Conservation (phyloP, 1,140 invertebrate genomes). For the Drosophila obscura region DNA sequence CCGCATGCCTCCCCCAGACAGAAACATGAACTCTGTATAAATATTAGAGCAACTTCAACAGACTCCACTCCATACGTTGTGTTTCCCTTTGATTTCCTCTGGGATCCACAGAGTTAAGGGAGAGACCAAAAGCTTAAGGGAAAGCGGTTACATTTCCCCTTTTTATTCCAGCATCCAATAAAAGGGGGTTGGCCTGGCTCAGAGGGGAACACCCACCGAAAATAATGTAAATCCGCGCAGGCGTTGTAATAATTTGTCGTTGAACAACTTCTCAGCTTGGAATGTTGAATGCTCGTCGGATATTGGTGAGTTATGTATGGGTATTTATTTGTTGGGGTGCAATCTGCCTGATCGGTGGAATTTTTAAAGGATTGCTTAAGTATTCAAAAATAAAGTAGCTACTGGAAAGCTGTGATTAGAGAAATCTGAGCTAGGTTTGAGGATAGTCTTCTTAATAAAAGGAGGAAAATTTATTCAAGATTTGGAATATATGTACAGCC, state of each 20-base stretch:
- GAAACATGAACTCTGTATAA: conserved; percentile 63
- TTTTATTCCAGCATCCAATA: conserved; percentile 67
- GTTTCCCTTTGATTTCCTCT: conserved; percentile 75
- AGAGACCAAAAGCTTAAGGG: conserved; percentile 27
- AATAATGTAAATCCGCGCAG: conserved; percentile 73
- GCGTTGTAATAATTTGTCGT: conserved; percentile 62
- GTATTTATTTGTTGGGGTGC: too few relatives aligned
- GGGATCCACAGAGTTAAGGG: conserved; percentile 42
- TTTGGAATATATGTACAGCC: too few relatives aligned
- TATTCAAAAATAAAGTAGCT: too few relatives aligned
- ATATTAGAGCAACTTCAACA: conserved; percentile 68
- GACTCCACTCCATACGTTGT: conserved; percentile 44
- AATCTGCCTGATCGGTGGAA: too few relatives aligned
- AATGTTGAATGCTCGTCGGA: conserved; percentile 5
- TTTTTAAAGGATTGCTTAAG: too few relatives aligned
- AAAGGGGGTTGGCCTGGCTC: conserved; percentile 14
- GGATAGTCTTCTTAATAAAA: too few relatives aligned
- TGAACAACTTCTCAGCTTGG: conserved; percentile 10
- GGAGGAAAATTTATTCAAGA: too few relatives aligned
- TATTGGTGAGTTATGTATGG: too few relatives aligned
- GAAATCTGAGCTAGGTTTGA: too few relatives aligned
- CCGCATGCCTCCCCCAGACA: conserved; percentile 8
- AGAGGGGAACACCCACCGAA: conserved; percentile 10
- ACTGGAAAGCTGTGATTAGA: too few relatives aligned
- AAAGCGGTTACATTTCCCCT: conserved; percentile 54